Conservation (phyloP, 1,140 invertebrate genomes). For the Copidosoma floridanum region DNA sequence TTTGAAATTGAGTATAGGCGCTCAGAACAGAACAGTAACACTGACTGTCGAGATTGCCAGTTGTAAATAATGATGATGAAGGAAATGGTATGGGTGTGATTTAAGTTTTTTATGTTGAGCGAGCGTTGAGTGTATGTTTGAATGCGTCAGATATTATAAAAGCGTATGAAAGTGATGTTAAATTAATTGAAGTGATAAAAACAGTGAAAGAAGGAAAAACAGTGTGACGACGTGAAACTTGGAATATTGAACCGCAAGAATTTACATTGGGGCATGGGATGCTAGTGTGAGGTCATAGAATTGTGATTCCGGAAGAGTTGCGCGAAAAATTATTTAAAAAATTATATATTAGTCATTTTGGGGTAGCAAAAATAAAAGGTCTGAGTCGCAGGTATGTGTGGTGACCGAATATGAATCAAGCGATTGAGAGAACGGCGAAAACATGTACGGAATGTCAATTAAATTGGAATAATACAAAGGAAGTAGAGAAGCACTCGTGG, state of each 20-base stretch:
- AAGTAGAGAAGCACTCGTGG: neutral
- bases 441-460: neutral
- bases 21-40: constrained; percentile 30
- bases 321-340: neutral
- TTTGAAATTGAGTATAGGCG: constrained; percentile 31
- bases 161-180: neutral
- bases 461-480: neutral
- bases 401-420: neutral
- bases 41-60: constrained; percentile 31
- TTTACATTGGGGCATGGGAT: neutral
- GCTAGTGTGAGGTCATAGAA: neutral
- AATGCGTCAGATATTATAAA: neutral
- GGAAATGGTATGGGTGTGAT: neutral
- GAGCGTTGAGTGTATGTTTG: neutral
- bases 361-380: neutral
- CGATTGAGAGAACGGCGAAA: neutral
- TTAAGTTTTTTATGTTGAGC: constrained; percentile 8
- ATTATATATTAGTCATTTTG: neutral
- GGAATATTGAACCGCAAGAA: neutral
- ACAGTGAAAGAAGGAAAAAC: neutral
- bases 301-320: neutral
- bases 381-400: constrained; percentile 8
- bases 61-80: constrained; percentile 10
- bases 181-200: neutral
- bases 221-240: neutral